Base-by-base conservation (phyloP, 2,113 vertebrate genomes). In the Chaenogobius annularis region DNA sequence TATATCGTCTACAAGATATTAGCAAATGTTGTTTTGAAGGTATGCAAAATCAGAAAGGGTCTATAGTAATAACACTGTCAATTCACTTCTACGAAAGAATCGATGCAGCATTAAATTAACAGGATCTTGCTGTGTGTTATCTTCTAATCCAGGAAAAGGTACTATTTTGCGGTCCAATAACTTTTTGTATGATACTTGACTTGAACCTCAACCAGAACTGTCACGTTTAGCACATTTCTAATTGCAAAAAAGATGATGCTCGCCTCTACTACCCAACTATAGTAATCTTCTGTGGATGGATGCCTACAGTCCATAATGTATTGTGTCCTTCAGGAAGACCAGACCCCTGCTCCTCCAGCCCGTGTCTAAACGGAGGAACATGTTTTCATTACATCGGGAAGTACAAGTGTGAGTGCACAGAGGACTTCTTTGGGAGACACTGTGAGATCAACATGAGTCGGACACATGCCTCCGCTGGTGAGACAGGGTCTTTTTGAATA, bases 351-450 rank as follows among this genome's bases (percentile, higher is more conserved):
- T 90, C 96, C 7, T 98, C 96, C 0, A 95, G 96, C 70, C 97
- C 97, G 10, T 99, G 97, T 84, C 92, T 96, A 79, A 98, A 98
- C 0, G 96, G 96, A 0, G 97, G 97, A 35, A 99, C 97, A 1
- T 98, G 97, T 87, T 98, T 98, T 88, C 97, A 99, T 89, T 99
- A 99, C 88, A 97, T 97, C 0, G 97, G 97, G 78, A 99, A 99
- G 89, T 98, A 98, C 91, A 98, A 98, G 89, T 99, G 97, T 15
- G 97, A 99, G 88, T 99, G 97, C 73, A 92, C 94, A 9, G 91
- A 89, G 0, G 91, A 91, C 69, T 98, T 95, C 80, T 84, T 92
- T 0, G 97, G 97, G 59, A 89, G 95, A 35, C 96, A 98, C 92
- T 98, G 97, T 0, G 96, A 98, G 82, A 93, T 92, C 0, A 95